Conservation (phyloP, 2,113 vertebrate species). For the Otocyon megalotis region DNA sequence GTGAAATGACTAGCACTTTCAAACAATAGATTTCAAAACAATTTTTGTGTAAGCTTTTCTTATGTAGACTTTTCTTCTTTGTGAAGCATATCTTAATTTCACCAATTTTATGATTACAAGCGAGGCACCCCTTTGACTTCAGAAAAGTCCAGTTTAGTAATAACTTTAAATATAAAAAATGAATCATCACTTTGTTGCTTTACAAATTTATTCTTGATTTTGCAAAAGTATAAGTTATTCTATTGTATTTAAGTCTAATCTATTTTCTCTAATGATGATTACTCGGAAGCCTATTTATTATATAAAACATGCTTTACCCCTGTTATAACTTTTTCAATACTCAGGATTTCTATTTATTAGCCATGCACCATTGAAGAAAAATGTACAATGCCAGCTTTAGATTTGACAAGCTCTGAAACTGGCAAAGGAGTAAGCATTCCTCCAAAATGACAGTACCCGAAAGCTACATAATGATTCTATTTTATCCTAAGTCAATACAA, state of each 20-base stretch:
- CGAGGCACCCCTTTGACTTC: neutral
- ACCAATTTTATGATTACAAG: slow-evolving; percentile 19
- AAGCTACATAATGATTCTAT: neutral
- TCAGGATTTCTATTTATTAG: neutral
- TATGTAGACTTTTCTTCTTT: neutral
- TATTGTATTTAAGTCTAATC: neutral
- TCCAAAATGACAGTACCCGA: neutral
- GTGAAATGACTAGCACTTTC: neutral
- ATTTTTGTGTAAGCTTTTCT: neutral
- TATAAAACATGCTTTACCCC: neutral
- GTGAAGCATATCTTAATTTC: neutral
- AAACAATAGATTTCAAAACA: slow-evolving; percentile 18
- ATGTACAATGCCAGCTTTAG: neutral
- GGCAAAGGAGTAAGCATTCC: neutral
- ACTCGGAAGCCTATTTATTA: neutral
- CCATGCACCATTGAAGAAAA: neutral
- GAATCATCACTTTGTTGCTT: neutral
- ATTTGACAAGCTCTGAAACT: slow-evolving; percentile 35
- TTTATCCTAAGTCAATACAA: neutral
- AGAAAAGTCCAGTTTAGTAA: neutral
- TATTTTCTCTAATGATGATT: neutral
- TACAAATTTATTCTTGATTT: neutral
- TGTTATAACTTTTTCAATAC: neutral
- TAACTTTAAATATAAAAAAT: neutral
- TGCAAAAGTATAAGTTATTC: neutral